Percentiles rank a stretch among this genome's conserved stretches.
phyloP scores from a whole-genome alignment of 37 sponge, comb jelly and placozoan species.

The Agelas oroides region DNA sequence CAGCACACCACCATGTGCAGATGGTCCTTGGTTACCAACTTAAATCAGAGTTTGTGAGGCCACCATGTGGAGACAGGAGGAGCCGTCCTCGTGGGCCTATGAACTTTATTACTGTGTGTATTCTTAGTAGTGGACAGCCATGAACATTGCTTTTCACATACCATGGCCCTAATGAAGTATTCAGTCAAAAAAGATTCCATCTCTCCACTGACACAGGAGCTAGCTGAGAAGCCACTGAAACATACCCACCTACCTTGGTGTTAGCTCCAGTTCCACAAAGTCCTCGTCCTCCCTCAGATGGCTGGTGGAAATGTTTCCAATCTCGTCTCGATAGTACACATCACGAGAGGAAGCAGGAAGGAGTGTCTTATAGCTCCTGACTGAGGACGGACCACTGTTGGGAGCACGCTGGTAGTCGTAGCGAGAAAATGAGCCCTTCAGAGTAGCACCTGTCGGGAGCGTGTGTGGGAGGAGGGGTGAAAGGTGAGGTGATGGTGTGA shows the following conservation, averaged over 20 bases:
- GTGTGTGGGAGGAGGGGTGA: not conserved
- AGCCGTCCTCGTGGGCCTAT: too few relatives aligned
- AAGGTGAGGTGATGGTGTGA: not conserved
- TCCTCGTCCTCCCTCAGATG: slow-evolving; percentile 86
- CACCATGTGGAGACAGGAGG: too few relatives aligned
- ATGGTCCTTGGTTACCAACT: too few relatives aligned
- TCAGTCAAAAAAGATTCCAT: too few relatives aligned
- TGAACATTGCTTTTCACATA: too few relatives aligned
- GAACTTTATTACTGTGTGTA: too few relatives aligned
- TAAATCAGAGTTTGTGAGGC: too few relatives aligned
- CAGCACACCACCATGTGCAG: too few relatives aligned
- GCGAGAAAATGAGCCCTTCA: slow-evolving; percentile 86
- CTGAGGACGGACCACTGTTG: slow-evolving; percentile 78
- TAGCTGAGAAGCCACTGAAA: too few relatives aligned
- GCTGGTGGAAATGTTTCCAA: slow-evolving; percentile 97
- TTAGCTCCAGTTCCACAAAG: slow-evolving; percentile 83
- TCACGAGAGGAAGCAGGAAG: slow-evolving; percentile 91
- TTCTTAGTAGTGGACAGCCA: too few relatives aligned
- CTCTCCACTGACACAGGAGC: too few relatives aligned
- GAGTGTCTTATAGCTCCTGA: slow-evolving; percentile 87
- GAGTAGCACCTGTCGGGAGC: slow-evolving; percentile 44
- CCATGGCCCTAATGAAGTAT: too few relatives aligned
- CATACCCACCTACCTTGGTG: slow-evolving; percentile 63
- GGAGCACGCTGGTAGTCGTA: slow-evolving; percentile 93
- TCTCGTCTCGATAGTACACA: slow-evolving; percentile 97